These are phyloP conservation scores for Glossophaga mutica DNA, from an alignment of 2,797 vertebrate genomes.

Conservation along the genomic window DNA sequence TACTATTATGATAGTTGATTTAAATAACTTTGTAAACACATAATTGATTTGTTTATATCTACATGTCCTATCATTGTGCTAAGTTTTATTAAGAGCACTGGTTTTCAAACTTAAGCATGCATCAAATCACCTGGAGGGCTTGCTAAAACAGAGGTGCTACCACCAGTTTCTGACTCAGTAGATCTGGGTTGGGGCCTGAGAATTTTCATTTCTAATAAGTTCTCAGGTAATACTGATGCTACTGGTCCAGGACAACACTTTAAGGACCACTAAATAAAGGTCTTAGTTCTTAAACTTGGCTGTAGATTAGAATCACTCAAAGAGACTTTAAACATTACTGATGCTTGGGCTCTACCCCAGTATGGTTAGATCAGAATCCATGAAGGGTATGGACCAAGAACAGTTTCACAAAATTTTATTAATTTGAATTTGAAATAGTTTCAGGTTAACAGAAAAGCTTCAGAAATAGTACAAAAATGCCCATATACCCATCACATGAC, in stretches of 20 bases:
- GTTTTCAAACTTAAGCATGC: constrained; percentile 9
- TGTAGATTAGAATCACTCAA: background rate
- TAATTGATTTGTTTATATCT: background rate
- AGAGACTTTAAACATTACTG: constrained; percentile 40
- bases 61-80: background rate
- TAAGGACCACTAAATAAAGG: background rate
- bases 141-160: background rate
- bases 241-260: background rate
- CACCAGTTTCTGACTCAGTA: background rate
- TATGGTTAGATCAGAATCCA: constrained; percentile 44
- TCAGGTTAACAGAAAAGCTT: constrained; percentile 9
- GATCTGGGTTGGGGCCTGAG: background rate
- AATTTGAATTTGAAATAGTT: constrained; percentile 16
- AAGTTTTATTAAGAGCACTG: constrained; percentile 11
- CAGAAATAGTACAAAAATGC: background rate
- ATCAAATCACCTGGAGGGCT: background rate
- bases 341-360: background rate
- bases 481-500: background rate
- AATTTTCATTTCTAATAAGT: constrained; percentile 29
- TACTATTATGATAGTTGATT: constrained; percentile 6
- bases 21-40: background rate
- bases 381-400: background rate
- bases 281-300: background rate
- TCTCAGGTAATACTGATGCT: background rate
- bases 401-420: background rate